Base-by-base conservation (phyloP, 2,888 invertebrate species). In the Nemoura dubitans region DNA sequence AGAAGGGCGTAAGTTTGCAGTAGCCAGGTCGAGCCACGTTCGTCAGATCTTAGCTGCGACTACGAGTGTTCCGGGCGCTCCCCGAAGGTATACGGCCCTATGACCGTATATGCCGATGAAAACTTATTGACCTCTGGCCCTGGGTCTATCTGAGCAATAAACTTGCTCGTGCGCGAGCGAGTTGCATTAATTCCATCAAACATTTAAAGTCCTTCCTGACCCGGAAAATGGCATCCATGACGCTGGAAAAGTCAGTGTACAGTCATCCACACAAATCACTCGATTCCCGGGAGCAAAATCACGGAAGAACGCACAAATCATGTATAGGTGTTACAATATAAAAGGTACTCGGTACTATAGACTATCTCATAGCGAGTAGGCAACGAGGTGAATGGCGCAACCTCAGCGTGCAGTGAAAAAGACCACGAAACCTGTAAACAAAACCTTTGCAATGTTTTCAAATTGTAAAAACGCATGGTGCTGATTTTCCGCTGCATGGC, bases 171-270 rank as follows among this genome's bases (percentile, higher is more conserved):
- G 59, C 21, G 59, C 59, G 59, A 59, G 3, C 36, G 59, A 59
- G 59, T 7, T 59, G 59, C 59, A 59, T 59, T 59, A 59, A 59
- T 59, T 59, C 59, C 59, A 59, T 59, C 59, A 59, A 59, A 59
- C 59, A 59, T 59, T 59, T 59, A 59, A 14, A 59, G 16, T 59
- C 59, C 59, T 59, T 59, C 59, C 59, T 59, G 59, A 59, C 59
- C 59, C 59, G 59, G 59, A 59, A 59, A 59, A 59, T 59, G 21
- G 59, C 59, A 2, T 3, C n/a, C 59, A 59, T 1, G 59, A 16
- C 59, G 3, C 59, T 3, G 14, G 59, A 21, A 59, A 59, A 59
- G 59, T 59, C 59, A 21, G 59, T 59, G 59, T 59, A 59, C 59
- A 59, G 59, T 59, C 59, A 21, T 21, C 59, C 14, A 59, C 59